These are phyloP conservation scores for Aplysina aerophoba DNA, from an alignment of 37 sponge, comb jelly and placozoan genomes.

Conservation along the genomic window DNA sequence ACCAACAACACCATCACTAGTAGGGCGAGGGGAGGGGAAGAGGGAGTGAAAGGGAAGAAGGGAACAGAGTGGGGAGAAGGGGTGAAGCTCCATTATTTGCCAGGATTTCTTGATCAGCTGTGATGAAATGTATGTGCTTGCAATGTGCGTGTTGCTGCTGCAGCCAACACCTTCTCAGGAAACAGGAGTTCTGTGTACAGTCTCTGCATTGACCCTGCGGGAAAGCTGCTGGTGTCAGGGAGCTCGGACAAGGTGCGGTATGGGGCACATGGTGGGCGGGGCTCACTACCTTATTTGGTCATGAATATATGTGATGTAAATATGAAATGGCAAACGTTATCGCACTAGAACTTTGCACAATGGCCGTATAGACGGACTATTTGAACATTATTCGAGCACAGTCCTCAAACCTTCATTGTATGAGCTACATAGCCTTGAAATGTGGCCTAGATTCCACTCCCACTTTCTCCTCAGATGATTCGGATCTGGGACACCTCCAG, in stretches of 20 bases:
- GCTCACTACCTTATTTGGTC: not conserved
- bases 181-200: constrained; percentile 94
- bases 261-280: not conserved
- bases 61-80: not conserved
- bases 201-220: constrained; percentile 71
- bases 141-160: not conserved
- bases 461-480: constrained; percentile 15
- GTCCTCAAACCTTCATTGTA: too few relatives aligned
- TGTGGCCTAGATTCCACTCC: not conserved
- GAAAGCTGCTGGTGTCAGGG: constrained; percentile 81
- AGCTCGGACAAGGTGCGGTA: constrained; percentile 85
- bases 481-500: constrained; percentile 88
- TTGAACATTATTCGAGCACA: too few relatives aligned
- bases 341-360: not conserved
- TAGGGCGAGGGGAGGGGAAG: constrained; percentile 31
- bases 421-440: too few relatives aligned
- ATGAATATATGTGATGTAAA: too few relatives aligned
- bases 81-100: not conserved
- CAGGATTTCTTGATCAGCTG: too few relatives aligned
- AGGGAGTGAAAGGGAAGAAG: not conserved
- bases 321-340: too few relatives aligned
- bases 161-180: constrained; percentile 70
- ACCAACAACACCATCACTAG: constrained; percentile 87
- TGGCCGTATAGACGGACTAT: too few relatives aligned
- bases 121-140: too few relatives aligned